Base-by-base conservation (phyloP, 2,113 vertebrate species). In the Sinocyclocheilus anshuiensis region DNA sequence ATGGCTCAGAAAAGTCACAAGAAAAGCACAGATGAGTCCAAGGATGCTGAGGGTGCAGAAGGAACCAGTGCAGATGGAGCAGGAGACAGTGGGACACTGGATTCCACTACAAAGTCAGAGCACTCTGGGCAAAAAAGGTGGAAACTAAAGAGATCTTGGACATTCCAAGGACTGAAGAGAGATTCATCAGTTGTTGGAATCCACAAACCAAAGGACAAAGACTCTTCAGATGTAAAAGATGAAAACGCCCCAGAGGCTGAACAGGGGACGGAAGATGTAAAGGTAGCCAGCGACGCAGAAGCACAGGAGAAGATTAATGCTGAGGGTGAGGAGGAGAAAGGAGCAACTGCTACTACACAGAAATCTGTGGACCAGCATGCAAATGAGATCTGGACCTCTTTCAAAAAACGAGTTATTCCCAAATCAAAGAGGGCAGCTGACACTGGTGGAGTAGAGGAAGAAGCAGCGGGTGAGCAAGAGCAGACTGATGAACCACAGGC, bases 81-180 rank as follows among this genome's bases (percentile, higher is more conserved):
- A 0, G 92, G 93, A 13, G 94, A 95, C 90, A 92, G 91, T 75
- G 93, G 92, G 78, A 94, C 94, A 0, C 77, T 95, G 83, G 94
- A 95, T 77, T 95, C 93, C 77, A 94, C 92, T 74, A 92, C 86
- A 59, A 90, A 94, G 88, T 93, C 93, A 50, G 91, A 92, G 53
- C 85, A 88, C 36, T 65, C 80, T 1, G 94, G 94, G 2, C 94
- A 95, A 86, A 96, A 94, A 90, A 90, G 92, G 81, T 95, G 95
- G 94, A 96, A 95, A 84, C 91, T 96, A 86, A 96, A 95, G 87
- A 93, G 95, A 50, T 96, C 95, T 61, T 96, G 95, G 95, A 96
- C 95, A 84, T 96, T 96, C 92, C 95, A 96, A 89, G 95, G 94
- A 36, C 79, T 96, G 87, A 95, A 95, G 93, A 94, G 94, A 87